Evolutionary conservation across 1,140 invertebrate genomes (phyloP), one percentile per base, ranked within the genome.

Genomic region (Bombus turneri): DNA sequence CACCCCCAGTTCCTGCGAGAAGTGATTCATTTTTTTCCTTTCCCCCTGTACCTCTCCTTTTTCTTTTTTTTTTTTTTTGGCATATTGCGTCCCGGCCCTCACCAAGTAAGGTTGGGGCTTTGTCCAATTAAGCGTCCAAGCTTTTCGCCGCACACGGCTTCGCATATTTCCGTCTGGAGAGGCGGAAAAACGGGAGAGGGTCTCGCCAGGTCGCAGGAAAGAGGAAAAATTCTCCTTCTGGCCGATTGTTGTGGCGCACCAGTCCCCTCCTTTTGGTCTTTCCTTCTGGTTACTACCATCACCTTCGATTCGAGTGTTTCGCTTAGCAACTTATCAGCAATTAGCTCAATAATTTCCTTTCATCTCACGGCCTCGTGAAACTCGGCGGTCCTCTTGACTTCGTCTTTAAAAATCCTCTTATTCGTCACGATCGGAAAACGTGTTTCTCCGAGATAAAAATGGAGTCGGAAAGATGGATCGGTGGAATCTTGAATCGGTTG

Each of bases 41-140:
- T 31, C 8, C 9, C n/a, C 34, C 59, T n/a, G 34, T 22, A 18
- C 47, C n/a, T 3, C 37, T 10, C 53, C 1, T 77, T 10, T 41
- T 28, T 41, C 6, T 41, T 93, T 91, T 90, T 83, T 87, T 83
- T 93, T 88, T 90, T 83, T 87, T 83, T 93, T 88, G 87, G 91
- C 90, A 93, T 94, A 94, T 94, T 94, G 93, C 92, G 93, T 92
- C 90, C 85, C 80, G 91, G 90, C 89, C 91, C 88, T 90, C 76
- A 85, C 89, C 88, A 92, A 94, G 90, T 87, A 93, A 93, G 89
- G 93, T 88, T 87, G 91, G 93, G 92, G 94, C 94, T 95, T 95
- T 95, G 94, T 95, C 93, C 94, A 95, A 95, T 95, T 95, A 95
- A 94, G 92, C 93, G 92, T 93, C 93, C 93, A 83, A 91, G 93